phyloP scores from a whole-genome alignment of 2,888 invertebrate species.

The Salticus scenicus region DNA sequence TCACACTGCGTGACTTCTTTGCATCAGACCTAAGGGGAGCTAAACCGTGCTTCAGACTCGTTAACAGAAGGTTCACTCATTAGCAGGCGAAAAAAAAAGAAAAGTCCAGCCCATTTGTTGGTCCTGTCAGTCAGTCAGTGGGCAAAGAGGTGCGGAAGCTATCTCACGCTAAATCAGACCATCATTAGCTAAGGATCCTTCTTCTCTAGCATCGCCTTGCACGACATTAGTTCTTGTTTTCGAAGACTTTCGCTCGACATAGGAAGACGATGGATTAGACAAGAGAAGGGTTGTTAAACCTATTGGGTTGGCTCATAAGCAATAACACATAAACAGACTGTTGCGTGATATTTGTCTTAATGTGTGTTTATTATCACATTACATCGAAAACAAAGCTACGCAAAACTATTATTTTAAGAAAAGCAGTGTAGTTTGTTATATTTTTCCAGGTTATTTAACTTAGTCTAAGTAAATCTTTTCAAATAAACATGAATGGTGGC shows the following conservation, averaged over 20 bases:
- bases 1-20: slow-evolving; percentile 48
- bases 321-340: background rate
- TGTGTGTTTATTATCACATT: background rate
- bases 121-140: slow-evolving; percentile 32
- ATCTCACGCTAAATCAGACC: slow-evolving; percentile 6
- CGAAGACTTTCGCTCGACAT: background rate
- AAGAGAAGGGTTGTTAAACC: slow-evolving; percentile 3
- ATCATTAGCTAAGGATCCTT: background rate
- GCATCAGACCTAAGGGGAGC: slow-evolving; percentile 2
- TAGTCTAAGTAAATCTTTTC: background rate
- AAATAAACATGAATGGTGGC: background rate
- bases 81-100: background rate
- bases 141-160: slow-evolving; percentile 19
- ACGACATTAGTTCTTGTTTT: background rate
- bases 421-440: slow-evolving; percentile 5
- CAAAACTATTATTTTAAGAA: background rate
- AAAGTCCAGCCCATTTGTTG: slow-evolving; percentile 14
- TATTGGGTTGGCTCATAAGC: background rate
- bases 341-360: background rate
- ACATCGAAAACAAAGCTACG: background rate
- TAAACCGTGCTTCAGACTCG: slow-evolving; percentile 11
- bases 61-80: slow-evolving; percentile 10
- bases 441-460: background rate
- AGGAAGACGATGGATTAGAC: background rate
- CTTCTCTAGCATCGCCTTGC: background rate